Conservation (phyloP, 2,113 vertebrate genomes). For the Centropristis striata region DNA sequence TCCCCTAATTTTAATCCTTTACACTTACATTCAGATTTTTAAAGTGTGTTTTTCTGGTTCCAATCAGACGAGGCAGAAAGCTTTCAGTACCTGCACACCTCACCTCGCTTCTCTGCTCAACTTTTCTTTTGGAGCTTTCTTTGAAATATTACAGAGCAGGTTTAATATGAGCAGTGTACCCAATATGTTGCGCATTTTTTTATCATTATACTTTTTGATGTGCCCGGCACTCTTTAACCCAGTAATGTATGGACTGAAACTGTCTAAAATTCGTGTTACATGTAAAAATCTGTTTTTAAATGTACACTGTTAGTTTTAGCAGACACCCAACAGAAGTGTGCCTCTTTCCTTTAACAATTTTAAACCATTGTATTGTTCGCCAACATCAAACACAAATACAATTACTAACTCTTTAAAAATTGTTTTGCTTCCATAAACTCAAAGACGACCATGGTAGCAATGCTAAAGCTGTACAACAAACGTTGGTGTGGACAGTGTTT, state of each 20-base stretch:
- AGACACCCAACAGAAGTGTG: neutral
- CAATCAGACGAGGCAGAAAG: constrained; percentile 33
- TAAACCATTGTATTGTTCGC: neutral
- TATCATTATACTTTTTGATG: neutral
- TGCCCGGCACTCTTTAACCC: neutral
- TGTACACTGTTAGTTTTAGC: neutral
- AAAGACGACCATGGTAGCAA: no score
- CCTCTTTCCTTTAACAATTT: no score
- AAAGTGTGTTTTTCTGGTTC: constrained; percentile 39
- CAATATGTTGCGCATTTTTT: neutral
- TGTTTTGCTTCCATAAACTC: no score
- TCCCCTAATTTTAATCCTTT: neutral
- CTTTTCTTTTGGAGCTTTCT: neutral
- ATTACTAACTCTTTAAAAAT: no score
- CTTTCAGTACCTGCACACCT: constrained; percentile 23
- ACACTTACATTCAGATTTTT: constrained; percentile 53
- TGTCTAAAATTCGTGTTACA: neutral
- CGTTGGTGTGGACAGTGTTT: no score
- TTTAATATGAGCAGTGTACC: neutral
- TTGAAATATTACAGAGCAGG: constrained; percentile 3
- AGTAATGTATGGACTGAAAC: neutral
- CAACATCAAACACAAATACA: no score
- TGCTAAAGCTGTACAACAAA: no score
- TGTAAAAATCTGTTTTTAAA: neutral
- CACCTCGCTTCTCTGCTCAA: constrained; percentile 1